phyloP scores from a whole-genome alignment of 23 tunicate species.

The Pegea sp. region DNA sequence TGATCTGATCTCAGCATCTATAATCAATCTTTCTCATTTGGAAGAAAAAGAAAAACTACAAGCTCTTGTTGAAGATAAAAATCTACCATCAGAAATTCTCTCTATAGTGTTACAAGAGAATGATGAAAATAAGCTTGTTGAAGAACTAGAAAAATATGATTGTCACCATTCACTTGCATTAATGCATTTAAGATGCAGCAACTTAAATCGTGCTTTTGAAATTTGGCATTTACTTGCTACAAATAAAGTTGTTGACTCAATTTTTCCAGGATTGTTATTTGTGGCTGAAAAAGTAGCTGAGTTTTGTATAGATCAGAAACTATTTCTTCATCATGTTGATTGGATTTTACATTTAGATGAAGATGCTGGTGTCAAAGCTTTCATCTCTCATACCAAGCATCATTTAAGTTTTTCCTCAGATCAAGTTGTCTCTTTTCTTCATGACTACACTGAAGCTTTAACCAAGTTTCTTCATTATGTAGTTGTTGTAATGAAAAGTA shows the following conservation, averaged over 20 bases:
- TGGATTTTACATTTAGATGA: conserved; percentile 55
- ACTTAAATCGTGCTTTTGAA: conserved; percentile 35
- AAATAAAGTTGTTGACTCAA: conserved; percentile 7
- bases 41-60: conserved; percentile 6
- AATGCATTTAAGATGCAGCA: conserved; percentile 8
- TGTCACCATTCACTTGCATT: conserved; percentile 43
- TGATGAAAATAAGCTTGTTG: background rate
- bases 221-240: conserved; percentile 24
- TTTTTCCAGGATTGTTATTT: conserved; percentile 55
- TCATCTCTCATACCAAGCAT: conserved; percentile 7
- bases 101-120: conserved; percentile 5
- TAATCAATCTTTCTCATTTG: conserved; percentile 15
- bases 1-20: conserved; percentile 17
- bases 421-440: conserved; percentile 49
- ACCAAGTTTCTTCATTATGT: conserved; percentile 33
- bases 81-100: background rate
- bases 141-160: conserved; percentile 8
- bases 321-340: conserved; percentile 50
- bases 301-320: conserved; percentile 1
- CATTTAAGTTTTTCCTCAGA: conserved; percentile 7
- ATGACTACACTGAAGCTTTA: conserved; percentile 32
- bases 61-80: background rate
- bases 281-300: conserved; percentile 29
- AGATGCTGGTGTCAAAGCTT: conserved; percentile 29
- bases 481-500: conserved; percentile 22